These are phyloP conservation scores for Celastrina argiolus DNA, from an alignment of 2,888 invertebrate species.

Conservation along the genomic window DNA sequence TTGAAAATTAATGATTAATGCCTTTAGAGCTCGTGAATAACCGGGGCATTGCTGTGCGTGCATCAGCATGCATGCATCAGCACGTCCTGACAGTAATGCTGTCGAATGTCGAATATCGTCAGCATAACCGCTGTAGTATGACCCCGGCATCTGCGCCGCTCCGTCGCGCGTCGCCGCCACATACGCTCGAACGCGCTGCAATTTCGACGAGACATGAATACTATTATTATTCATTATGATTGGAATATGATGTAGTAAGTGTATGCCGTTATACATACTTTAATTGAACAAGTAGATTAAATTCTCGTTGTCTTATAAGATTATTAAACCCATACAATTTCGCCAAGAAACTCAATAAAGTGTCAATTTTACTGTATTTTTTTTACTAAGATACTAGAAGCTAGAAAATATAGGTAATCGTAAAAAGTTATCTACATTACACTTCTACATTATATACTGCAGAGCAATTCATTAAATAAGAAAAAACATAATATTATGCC, in stretches of 20 bases:
- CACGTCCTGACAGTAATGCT: slow-evolving; percentile 56
- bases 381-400: too few species aligned
- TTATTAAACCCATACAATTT: too few species aligned
- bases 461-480: too few species aligned
- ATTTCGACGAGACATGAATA: slow-evolving; percentile 12
- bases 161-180: slow-evolving; percentile 28
- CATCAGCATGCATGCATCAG: slow-evolving; percentile 50
- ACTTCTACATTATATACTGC: too few species aligned
- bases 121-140: slow-evolving; percentile 43
- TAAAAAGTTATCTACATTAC: too few species aligned
- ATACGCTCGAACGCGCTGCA: slow-evolving; percentile 25
- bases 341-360: too few species aligned
- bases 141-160: slow-evolving; percentile 31
- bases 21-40: slow-evolving; percentile 22
- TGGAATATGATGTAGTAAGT: not conserved
- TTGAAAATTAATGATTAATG: slow-evolving; percentile 15
- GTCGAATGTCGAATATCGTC: slow-evolving; percentile 56
- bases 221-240: not conserved
- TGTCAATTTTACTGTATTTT: too few species aligned
- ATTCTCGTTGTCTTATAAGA: too few species aligned
- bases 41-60: slow-evolving; percentile 25
- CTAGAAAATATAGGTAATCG: too few species aligned
- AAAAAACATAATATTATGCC: too few species aligned
- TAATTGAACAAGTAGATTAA: too few species aligned
- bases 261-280: too few species aligned